Percentiles rank a stretch among this genome's conserved stretches.
These are phyloP conservation scores for Eumaeus atala DNA, from an alignment of 1,140 invertebrate species.

Conservation along the genomic window DNA sequence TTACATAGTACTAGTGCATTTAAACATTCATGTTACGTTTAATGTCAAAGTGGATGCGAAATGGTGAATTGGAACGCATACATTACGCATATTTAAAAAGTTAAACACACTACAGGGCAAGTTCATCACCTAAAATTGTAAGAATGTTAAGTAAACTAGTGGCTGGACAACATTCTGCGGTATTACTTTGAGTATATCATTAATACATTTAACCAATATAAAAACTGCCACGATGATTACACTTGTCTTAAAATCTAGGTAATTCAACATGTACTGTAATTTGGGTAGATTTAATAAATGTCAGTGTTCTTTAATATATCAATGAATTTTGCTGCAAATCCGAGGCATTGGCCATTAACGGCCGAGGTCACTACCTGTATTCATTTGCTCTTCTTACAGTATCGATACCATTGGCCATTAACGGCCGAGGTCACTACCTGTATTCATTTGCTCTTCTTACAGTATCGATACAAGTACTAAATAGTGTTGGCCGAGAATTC, in stretches of 20 bases:
- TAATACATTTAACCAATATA: neutral
- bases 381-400: too few relatives aligned
- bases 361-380: too few relatives aligned
- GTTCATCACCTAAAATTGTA: conserved; percentile 15
- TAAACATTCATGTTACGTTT: neutral
- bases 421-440: too few relatives aligned
- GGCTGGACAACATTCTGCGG: conserved; percentile 11
- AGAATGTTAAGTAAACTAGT: conserved; percentile 13
- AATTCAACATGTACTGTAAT: neutral
- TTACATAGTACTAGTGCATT: too few relatives aligned
- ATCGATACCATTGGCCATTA: too few relatives aligned
- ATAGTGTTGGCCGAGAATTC: too few relatives aligned
- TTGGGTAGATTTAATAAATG: too few relatives aligned
- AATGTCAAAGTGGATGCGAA: neutral
- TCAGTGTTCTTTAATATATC: too few relatives aligned
- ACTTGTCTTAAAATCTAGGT: neutral
- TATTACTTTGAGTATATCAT: neutral
- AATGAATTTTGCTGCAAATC: too few relatives aligned
- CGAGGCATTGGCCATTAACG: too few relatives aligned
- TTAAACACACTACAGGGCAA: conserved; percentile 9
- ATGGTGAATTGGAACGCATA: neutral
- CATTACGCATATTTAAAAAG: conserved; percentile 6
- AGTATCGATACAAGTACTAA: too few relatives aligned
- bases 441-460: too few relatives aligned
- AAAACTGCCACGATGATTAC: neutral